These are phyloP conservation scores for Xiphophorus couchianus DNA, from an alignment of 2,113 vertebrate genomes.

Conservation along the genomic window DNA sequence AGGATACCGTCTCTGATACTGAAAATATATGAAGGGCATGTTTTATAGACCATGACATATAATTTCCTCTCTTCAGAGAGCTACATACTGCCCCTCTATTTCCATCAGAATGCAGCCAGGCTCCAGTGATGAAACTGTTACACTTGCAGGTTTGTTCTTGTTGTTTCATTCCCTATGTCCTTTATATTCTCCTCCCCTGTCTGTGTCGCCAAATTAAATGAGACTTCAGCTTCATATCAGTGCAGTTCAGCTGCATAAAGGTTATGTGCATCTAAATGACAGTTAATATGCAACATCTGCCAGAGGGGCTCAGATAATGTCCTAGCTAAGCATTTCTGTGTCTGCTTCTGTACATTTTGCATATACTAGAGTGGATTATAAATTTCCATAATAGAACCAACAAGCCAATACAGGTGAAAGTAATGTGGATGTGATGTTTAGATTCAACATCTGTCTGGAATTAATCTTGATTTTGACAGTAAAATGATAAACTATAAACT, in stretches of 20 bases:
- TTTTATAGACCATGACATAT: slow-evolving; percentile 72
- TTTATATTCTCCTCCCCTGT: slow-evolving; percentile 37
- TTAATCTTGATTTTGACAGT: background rate
- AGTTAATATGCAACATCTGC: slow-evolving; percentile 35
- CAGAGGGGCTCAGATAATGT: slow-evolving; percentile 22
- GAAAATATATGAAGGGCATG: slow-evolving; percentile 55
- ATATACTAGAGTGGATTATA: background rate
- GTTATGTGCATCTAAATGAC: slow-evolving; percentile 44
- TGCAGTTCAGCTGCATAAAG: slow-evolving; percentile 39
- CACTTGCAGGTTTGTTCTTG: slow-evolving; percentile 39
- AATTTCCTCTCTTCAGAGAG: slow-evolving; percentile 59
- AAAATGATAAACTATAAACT: slow-evolving; percentile 5
- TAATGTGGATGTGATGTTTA: slow-evolving; percentile 16
- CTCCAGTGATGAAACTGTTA: slow-evolving; percentile 65
- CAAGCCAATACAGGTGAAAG: slow-evolving; percentile 3
- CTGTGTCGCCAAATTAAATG: slow-evolving; percentile 25
- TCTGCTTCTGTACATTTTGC: slow-evolving; percentile 24
- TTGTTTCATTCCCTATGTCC: slow-evolving; percentile 52
- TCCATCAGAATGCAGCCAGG: slow-evolving; percentile 63
- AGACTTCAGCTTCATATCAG: slow-evolving; percentile 45
- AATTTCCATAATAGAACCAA: slow-evolving; percentile 22
- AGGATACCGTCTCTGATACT: slow-evolving; percentile 59
- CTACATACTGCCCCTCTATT: slow-evolving; percentile 48
- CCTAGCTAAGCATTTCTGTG: slow-evolving; percentile 8
- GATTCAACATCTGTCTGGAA: background rate